Evolutionary conservation across 2,888 invertebrate genomes (phyloP).

Genomic region (Ornithoptera alexandrae): DNA sequence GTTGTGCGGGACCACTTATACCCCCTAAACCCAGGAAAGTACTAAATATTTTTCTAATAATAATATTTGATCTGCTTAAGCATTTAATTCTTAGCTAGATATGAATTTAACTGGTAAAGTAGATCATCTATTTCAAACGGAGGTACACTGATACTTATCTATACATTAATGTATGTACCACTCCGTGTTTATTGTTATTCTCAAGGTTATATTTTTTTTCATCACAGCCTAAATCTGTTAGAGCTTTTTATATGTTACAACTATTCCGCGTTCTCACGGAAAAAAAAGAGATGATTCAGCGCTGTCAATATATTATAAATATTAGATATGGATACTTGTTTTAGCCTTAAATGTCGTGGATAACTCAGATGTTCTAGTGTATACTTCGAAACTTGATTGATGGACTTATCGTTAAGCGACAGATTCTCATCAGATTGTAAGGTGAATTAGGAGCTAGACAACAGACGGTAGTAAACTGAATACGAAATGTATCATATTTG

Average conservation of each 20-base stretch:
- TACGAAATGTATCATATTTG: conserved; percentile 5
- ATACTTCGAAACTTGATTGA: conserved; percentile 6
- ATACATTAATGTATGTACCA: conserved; percentile 4
- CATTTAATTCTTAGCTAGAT: background rate
- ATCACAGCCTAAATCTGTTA: conserved; percentile 22
- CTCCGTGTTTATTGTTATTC: conserved; percentile 21
- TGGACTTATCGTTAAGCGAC: background rate
- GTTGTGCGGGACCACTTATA: no score
- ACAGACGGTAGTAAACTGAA: background rate
- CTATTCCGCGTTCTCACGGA: conserved; percentile 25
- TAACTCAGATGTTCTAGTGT: conserved; percentile 17
- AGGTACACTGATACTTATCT: background rate
- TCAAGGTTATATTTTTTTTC: conserved; percentile 25
- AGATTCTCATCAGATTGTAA: background rate
- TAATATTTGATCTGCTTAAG: background rate
- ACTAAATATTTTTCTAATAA: no score
- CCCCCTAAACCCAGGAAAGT: no score
- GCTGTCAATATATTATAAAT: conserved; percentile 1
- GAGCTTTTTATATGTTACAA: conserved; percentile 21
- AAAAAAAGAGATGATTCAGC: conserved; percentile 17
- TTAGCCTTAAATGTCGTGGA: conserved; percentile 14
- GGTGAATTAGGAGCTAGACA: background rate
- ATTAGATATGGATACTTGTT: conserved; percentile 18
- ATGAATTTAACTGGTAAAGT: background rate
- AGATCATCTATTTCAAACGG: conserved; percentile 9